Conservation (phyloP, 2,797 vertebrate genomes). For the Neomorphus geoffroyi region DNA sequence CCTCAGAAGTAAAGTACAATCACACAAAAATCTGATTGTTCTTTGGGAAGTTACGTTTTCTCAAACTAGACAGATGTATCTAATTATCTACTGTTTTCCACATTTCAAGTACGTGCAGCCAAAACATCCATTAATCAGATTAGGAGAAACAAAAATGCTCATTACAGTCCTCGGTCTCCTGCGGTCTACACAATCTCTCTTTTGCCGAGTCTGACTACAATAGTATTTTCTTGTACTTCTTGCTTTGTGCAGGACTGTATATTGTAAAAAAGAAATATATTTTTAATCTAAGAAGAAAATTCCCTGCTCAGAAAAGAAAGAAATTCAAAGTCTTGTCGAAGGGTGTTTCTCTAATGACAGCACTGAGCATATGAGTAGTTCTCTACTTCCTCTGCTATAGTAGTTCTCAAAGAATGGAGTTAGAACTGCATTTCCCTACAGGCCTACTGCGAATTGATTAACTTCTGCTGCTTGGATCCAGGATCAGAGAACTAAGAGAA, state of each 20-base stretch:
- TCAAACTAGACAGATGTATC: neutral
- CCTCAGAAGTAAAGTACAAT: neutral
- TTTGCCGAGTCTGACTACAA: neutral
- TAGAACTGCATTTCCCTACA: neutral
- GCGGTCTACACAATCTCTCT: neutral
- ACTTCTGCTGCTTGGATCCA: neutral
- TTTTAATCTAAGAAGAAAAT: neutral
- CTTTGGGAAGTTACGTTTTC: neutral
- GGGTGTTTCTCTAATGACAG: neutral
- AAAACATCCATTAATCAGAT: neutral
- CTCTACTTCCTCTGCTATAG: neutral
- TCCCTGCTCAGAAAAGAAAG: neutral
- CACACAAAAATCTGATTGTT: neutral
- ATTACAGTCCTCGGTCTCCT: neutral
- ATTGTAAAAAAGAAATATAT: neutral
- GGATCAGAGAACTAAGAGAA: neutral
- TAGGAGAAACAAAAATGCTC: neutral
- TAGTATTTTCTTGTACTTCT: neutral
- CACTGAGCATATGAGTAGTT: neutral
- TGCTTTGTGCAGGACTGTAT: neutral
- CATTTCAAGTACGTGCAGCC: neutral
- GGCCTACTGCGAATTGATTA: neutral
- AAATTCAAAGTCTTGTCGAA: neutral
- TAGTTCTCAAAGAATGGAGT: neutral
- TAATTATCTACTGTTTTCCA: neutral